Base-by-base conservation (phyloP, 2,888 invertebrate species). In the Siphlonurus alternatus region DNA sequence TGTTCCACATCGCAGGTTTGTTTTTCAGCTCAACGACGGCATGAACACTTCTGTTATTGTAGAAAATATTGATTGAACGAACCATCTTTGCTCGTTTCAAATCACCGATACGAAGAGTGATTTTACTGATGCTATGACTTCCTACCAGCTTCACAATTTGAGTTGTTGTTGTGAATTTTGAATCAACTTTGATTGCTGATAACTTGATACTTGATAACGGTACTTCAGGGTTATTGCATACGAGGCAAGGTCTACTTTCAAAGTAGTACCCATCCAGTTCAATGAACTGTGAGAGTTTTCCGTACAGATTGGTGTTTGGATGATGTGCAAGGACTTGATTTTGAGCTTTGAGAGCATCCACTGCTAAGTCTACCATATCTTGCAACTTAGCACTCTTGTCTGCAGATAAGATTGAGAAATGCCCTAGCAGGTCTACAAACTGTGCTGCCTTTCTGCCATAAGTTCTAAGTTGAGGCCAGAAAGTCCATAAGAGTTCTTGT, bases 81-180 rank as follows among this genome's bases (percentile, higher is more conserved):
- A 97, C 95, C 95, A 97, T 97, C 80, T 98, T 96, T 64, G 92
- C 92, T 66, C 96, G 84, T 76, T 98, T 98, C 68, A 98, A 81
- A 75, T 99, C 98, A 7, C 92, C 91, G 72, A 98, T 91, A 65
- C 95, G 86, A 56, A 98, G 82, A 53, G 89, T 89, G 69, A 98
- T 91, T 73, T 93, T 90, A 71, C 93, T 92, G 69, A 98, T 95
- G 70, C 92, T 95, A 75, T 97, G 94, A 73, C 94, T 94, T 70
- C 93, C 93, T 56, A 94, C 87, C 68, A 99, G 79, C 77, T 98
- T 98, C 62, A 97, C 93, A 67, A 98, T 96, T 79, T 97, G 97
- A 1, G 96, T 95, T 10, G 93, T 96, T 1, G 97, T 96, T 2
- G 98, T 98, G 76, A 94, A 99, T 78, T 97, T 94, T 1, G 95